Evolutionary conservation across 2,113 vertebrate genomes (phyloP), one percentile per base, ranked within the genome.

Genomic region (Dermatemys mawii): DNA sequence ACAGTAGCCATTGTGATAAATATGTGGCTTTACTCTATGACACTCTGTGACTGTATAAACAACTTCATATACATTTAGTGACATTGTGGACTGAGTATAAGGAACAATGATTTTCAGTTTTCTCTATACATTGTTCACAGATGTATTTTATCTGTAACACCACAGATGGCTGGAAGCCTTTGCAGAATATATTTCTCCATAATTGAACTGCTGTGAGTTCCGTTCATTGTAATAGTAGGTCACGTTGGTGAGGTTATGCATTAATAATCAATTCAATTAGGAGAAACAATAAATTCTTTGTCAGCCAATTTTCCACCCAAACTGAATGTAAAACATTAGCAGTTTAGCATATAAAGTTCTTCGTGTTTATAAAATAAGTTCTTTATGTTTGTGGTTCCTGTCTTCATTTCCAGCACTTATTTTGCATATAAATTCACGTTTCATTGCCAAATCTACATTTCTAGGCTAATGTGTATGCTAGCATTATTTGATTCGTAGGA

Each of bases 201-300:
- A 95, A 96, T 90, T 93, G 94, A 97, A 81, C 90, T 97, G 55
- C 78, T 96, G 84, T 95, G 93, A 96, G 97, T 94, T 93, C 91
- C 49, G 12, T 95, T 95, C 90, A 94, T 90, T 95, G 96, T 95
- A 96, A 75, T 94, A 86, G 90, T 38, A 94, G 97, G 97, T 97
- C 96, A 96, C 22, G 29, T 96, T 96, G 97, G 96, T 97, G 96
- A 96, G 94, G 97, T 97, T 97, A 95, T 97, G 96, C 97, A 97
- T 97, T 96, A 97, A 93, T 95, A 96, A 97, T 97, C 83, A 89
- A 53, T 83, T 92, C 94, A 89, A 84, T 94, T 96, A 96, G 94
- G 81, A 89, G 90, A 94, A 96, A 97, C 96, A 97, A 96, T 87
- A 93, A 75, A 6, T 93, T 96, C 97, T 94, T 97, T 97, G 96